Evolutionary conservation across 1,140 invertebrate species (phyloP).

Genomic region (Drosophila truncata): DNA sequence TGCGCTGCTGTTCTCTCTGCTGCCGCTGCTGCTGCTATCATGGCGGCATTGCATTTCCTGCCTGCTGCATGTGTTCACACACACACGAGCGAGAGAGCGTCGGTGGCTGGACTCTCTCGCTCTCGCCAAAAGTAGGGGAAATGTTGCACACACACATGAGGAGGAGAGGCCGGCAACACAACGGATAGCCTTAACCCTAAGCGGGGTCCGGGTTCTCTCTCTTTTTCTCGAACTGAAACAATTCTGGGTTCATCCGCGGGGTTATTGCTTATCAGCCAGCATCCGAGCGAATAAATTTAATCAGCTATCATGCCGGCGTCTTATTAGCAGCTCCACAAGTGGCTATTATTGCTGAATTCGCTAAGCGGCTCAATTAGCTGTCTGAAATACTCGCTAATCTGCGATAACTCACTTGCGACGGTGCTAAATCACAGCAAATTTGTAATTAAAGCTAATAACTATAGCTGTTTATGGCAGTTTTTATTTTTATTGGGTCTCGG

Average conservation of each 20-base stretch:
- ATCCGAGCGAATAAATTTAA: conserved; percentile 20
- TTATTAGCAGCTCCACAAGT: conserved; percentile 18
- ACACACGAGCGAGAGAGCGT: conserved; percentile 25
- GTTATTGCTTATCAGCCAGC: conserved; percentile 21
- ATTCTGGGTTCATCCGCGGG: conserved; percentile 16
- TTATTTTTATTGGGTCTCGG: not conserved
- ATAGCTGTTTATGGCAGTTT: not conserved
- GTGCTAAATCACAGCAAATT: not conserved
- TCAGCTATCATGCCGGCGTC: not conserved
- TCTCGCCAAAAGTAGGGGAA: conserved; percentile 62
- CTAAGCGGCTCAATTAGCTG: conserved; percentile 6
- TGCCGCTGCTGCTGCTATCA: not conserved
- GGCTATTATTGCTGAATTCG: conserved; percentile 7
- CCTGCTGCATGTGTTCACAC: conserved; percentile 45
- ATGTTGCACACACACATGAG: conserved; percentile 52
- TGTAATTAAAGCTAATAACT: not conserved
- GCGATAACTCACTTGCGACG: not conserved
- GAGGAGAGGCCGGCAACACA: conserved; percentile 24
- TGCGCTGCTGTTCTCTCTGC: conserved; percentile 30
- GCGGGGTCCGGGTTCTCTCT: not conserved
- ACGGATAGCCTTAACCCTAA: conserved; percentile 42
- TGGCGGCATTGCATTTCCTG: conserved; percentile 49
- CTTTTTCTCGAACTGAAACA: not conserved
- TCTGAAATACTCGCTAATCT: not conserved
- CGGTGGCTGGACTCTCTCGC: conserved; percentile 28